Base-by-base conservation (phyloP, 2,113 vertebrate species). In the Oncorhynchus keta region DNA sequence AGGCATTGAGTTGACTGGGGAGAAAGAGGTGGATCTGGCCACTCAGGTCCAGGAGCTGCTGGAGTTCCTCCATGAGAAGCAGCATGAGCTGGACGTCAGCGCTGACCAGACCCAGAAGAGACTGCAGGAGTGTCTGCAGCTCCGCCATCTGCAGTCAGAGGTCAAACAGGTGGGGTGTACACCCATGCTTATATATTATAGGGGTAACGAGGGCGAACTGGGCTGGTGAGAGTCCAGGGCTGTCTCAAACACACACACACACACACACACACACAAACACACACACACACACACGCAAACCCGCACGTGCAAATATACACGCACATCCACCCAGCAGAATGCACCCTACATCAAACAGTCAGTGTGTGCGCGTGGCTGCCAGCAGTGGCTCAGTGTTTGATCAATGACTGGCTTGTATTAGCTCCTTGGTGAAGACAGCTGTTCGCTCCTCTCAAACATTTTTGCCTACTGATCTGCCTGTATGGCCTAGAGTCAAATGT, bases 41-140 rank as follows among this genome's bases (percentile, higher is more conserved):
- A 95, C 96, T n/a, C 97, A 99, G 92, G 97, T 99, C 7, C 98
- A 99, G 92, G 98, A 99, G 76, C 91, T 99, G 74, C 88, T 99
- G 89, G 97, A 99, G 91, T 99, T 99, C 83, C 96, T 99, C 73
- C 97, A 99, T 0, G 97, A 99, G 92, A 99, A 98, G 80, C 97
- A 98, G 80, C 97, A 97, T 3, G 97, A 99, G 75, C 90, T 98
- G 87, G 98, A 99, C 68, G 89, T 96, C 61, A 97, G 94, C 0
- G 96, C 97, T 0, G 97, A 99, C 74, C 97, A 96, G 88, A 97
- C 96, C 2, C 97, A 98, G 85, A 95, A 97, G 18, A 93, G 94
- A 18, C 92, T 99, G 11, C 97, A 99, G 87, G 97, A 99, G 86
- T 96, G 90, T 72, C 94, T 99, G 4, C 98, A 99, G 75, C 95